Percentiles rank a stretch among this genome's conserved stretches.
Conservation (phyloP, 2,888 invertebrate genomes). For the Aelia acuminata region DNA sequence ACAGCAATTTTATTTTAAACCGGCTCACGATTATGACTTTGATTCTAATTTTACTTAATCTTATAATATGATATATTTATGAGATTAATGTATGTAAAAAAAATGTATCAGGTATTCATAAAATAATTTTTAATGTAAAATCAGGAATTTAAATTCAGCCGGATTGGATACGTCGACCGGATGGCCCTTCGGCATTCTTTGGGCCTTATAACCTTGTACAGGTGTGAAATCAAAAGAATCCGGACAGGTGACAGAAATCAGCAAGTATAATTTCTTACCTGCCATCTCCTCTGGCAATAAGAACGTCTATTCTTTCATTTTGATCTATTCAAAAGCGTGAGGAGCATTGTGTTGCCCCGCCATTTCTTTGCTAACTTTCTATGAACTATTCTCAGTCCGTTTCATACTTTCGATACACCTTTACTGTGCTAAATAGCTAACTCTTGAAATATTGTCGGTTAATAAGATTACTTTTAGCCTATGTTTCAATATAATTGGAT, state of each 20-base stretch:
- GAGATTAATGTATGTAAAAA: no score
- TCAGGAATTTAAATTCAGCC: not conserved
- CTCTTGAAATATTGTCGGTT: no score
- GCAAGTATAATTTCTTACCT: conserved; percentile 48
- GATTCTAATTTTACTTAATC: no score
- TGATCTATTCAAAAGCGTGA: not conserved
- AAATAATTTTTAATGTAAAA: not conserved
- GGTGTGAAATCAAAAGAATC: conserved; percentile 23
- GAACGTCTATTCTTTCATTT: not conserved
- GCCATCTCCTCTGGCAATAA: not conserved
- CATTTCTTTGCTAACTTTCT: not conserved
- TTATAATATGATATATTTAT: no score
- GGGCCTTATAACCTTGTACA: not conserved
- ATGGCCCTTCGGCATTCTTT: not conserved
- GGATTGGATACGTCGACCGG: not conserved
- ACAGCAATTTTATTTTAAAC: no score
- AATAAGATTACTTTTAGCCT: not conserved
- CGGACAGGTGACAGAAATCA: conserved; percentile 31
- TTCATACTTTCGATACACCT: not conserved
- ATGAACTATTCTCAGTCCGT: not conserved
- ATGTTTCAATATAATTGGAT: not conserved
- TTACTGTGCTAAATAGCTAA: not conserved
- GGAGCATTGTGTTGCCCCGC: not conserved
- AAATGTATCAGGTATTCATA: no score
- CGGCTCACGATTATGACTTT: no score